A percentile compares a stretch with the other conserved stretches of the same genome.
Evolutionary conservation across 2,888 invertebrate genomes (phyloP).

Genomic region (Drosophila falleni): DNA sequence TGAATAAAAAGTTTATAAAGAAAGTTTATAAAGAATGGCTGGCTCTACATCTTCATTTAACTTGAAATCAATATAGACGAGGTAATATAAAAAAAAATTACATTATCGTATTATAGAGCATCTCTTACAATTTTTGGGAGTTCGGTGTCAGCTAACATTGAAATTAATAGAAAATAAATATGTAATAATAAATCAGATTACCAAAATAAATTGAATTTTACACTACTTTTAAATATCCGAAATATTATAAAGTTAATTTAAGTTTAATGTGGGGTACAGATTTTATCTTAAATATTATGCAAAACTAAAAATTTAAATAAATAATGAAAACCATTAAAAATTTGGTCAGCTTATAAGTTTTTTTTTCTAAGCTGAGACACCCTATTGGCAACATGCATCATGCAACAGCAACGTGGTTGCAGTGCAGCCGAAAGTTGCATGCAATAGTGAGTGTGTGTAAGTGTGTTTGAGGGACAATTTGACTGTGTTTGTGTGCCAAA

Average conservation of each 20-base stretch:
- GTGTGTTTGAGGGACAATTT: conserved; percentile 39
- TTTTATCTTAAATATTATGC: too few species aligned
- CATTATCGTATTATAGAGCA: background rate
- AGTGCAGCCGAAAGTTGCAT: conserved; percentile 56
- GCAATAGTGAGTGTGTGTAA: conserved; percentile 35
- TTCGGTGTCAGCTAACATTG: background rate
- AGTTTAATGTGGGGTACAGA: too few species aligned
- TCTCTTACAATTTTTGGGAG: background rate
- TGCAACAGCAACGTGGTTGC: conserved; percentile 78
- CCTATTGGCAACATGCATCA: conserved; percentile 72
- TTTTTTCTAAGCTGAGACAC: conserved; percentile 37
- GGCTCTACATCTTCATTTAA: too few species aligned
- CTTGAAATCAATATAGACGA: background rate
- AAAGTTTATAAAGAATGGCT: too few species aligned
- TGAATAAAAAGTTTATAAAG: too few species aligned
- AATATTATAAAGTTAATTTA: too few species aligned
- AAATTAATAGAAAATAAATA: background rate
- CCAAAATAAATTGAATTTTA: too few species aligned
- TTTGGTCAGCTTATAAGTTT: background rate
- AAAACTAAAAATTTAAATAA: background rate
- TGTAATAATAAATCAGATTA: too few species aligned
- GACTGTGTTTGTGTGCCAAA: conserved; percentile 76
- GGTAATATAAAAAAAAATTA: background rate
- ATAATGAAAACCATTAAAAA: background rate
- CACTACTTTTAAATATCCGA: too few species aligned